Evolutionary conservation across 2,797 vertebrate species (phyloP).

Genomic region (Melanotaenia parkinsoni): DNA sequence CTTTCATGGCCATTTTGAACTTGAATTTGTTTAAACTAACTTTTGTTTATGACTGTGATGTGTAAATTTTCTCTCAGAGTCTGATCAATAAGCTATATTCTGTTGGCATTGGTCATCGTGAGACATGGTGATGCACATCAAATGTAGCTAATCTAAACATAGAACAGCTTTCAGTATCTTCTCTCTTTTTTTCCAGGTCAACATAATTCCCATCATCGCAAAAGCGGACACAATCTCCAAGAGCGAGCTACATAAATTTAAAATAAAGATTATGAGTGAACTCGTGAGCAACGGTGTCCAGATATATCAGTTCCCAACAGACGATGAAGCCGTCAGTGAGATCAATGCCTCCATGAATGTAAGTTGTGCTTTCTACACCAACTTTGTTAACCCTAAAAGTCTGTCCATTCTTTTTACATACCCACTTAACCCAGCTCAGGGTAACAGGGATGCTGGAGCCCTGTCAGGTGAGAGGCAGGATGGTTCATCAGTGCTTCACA

Average conservation of each 20-base stretch:
- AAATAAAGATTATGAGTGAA: slow-evolving; percentile 99
- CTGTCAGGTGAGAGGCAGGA: background rate
- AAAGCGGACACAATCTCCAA: slow-evolving; percentile 99
- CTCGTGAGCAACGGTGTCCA: slow-evolving; percentile 98
- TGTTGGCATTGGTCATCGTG: slow-evolving; percentile 1
- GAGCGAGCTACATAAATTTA: slow-evolving; percentile 98
- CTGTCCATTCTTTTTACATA: background rate
- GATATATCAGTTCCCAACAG: slow-evolving; percentile 99
- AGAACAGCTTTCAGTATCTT: background rate
- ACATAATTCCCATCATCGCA: slow-evolving; percentile 98
- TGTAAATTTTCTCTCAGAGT: background rate
- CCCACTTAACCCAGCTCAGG: too few relatives aligned
- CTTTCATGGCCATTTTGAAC: slow-evolving; percentile 3
- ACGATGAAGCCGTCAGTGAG: slow-evolving; percentile 94
- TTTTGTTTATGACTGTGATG: slow-evolving; percentile 13
- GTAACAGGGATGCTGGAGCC: background rate
- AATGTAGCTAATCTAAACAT: background rate
- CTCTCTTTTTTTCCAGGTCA: slow-evolving; percentile 83
- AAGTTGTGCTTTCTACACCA: slow-evolving; percentile 66
- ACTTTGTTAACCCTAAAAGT: background rate
- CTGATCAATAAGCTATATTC: slow-evolving; percentile 5
- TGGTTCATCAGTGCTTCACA: background rate
- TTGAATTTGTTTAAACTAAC: slow-evolving; percentile 8
- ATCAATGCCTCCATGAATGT: slow-evolving; percentile 99
- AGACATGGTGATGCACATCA: slow-evolving; percentile 7